These are phyloP conservation scores for Aphodius granarius DNA, from an alignment of 2,888 invertebrate genomes.

Conservation along the genomic window DNA sequence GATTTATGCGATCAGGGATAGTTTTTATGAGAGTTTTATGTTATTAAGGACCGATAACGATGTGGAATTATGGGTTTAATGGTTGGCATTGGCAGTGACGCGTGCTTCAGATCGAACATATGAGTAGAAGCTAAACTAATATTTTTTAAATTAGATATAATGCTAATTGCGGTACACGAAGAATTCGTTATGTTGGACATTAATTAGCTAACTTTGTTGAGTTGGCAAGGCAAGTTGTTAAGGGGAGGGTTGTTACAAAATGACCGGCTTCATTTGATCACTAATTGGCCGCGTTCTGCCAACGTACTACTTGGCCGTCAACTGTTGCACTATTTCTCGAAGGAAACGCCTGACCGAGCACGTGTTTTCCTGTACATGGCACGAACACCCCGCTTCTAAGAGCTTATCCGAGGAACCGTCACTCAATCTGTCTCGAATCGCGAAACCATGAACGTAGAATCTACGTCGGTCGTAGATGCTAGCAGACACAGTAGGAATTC, in stretches of 20 bases:
- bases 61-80: not conserved
- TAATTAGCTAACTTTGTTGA: conserved; percentile 5
- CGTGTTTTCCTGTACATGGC: conserved; percentile 21
- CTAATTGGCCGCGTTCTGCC: not conserved
- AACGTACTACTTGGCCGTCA: conserved; percentile 16
- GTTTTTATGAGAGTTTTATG: not conserved
- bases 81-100: not conserved
- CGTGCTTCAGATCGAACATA: no score
- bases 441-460: no score
- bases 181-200: not conserved
- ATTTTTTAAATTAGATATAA: no score
- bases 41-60: not conserved
- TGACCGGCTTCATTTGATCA: conserved; percentile 5
- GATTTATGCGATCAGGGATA: not conserved
- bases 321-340: conserved; percentile 25
- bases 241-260: not conserved
- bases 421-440: conserved; percentile 27
- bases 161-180: no score
- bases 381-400: conserved; percentile 15
- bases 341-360: conserved; percentile 7
- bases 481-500: not conserved
- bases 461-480: not conserved
- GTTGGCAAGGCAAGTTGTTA: conserved; percentile 9
- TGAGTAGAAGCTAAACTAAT: no score
- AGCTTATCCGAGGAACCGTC: conserved; percentile 27